phyloP scores from a whole-genome alignment of 2,113 vertebrate species.

The Crotalus viridis region DNA sequence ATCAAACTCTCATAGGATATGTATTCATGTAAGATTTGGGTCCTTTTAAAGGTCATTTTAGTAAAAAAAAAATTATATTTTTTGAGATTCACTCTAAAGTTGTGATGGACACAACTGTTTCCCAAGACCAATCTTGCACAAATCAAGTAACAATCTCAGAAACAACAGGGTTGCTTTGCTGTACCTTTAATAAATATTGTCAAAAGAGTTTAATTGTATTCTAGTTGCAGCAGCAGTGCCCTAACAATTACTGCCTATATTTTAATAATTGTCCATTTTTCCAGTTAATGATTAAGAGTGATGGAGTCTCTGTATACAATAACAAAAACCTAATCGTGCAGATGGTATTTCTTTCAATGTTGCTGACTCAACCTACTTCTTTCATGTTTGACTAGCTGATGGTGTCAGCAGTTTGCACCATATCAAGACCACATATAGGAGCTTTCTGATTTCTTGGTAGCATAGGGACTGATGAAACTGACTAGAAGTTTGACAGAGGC shows the following conservation, averaged over 20 bases:
- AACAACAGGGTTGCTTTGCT: not conserved
- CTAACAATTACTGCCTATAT: not conserved
- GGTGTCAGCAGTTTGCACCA: not conserved
- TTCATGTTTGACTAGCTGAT: not conserved
- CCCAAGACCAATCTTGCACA: not conserved
- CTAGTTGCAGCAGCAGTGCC: not conserved
- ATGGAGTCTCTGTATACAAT: slow-evolving; percentile 25
- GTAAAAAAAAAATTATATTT: too few relatives aligned
- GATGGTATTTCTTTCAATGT: slow-evolving; percentile 22
- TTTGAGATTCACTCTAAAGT: too few relatives aligned
- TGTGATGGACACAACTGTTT: not conserved
- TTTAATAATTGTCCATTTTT: not conserved
- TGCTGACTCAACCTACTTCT: slow-evolving; percentile 44
- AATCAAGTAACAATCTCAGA: not conserved
- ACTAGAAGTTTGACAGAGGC: too few relatives aligned
- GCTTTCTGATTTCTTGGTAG: too few relatives aligned
- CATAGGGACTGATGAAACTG: too few relatives aligned
- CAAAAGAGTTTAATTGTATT: not conserved
- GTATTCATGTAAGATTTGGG: too few relatives aligned
- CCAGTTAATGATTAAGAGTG: not conserved
- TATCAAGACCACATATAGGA: not conserved
- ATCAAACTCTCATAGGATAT: too few relatives aligned
- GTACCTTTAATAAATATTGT: not conserved
- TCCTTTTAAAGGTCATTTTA: too few relatives aligned
- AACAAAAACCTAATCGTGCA: slow-evolving; percentile 62